Evolutionary conservation across 2,888 invertebrate species (phyloP), one percentile per base, ranked within the genome.

Genomic region (Athalia rosae): DNA sequence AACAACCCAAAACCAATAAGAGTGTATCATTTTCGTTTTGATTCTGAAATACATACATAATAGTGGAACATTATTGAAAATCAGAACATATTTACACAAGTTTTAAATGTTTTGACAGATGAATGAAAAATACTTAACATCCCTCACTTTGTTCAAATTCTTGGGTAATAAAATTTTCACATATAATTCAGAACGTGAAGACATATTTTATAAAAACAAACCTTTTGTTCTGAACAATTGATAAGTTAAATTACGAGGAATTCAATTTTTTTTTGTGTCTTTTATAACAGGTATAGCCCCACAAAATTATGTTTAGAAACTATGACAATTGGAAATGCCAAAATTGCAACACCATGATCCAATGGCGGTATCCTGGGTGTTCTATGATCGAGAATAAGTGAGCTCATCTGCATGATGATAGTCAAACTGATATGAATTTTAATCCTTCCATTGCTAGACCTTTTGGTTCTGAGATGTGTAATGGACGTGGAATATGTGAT

Each of bases 21-120:
- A 74, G 43, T 62, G 74, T 74, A n/a, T 61, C 74, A 48, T 74
- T 74, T 41, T 61, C 74, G 48, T 61, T 74, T 11, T 74, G 48
- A 61, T 43, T 61, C 0, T 41, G 43, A 71, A 56, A 69, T 43
- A 58, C 4, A 3, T 13, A 41, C 4, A 67, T 53, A 5, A 41
- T 5, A n/a, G 7, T 11, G 13, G 59, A 59, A n/a, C 2, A 59
- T 59, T 13, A 3, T n/a, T 53, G 53, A 15, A 15, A 15, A 15
- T 50, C 11, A 6, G 62, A 48, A 13, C 6, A 9, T 8, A 64
- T 64, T 64, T 9, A 64, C 28, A 28, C 28, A 28, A 28, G 28
- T 28, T 28, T 28, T 28, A 28, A 28, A 28, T 28, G 2, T 28
- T 28, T 28, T 28, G 2, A 28, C 28, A 28, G 28, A 2, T 28